A percentile compares a stretch with the other conserved stretches of the same genome.
These are phyloP conservation scores for Sclerodermus sp. DNA, from an alignment of 2,888 invertebrate species.

Conservation along the genomic window DNA sequence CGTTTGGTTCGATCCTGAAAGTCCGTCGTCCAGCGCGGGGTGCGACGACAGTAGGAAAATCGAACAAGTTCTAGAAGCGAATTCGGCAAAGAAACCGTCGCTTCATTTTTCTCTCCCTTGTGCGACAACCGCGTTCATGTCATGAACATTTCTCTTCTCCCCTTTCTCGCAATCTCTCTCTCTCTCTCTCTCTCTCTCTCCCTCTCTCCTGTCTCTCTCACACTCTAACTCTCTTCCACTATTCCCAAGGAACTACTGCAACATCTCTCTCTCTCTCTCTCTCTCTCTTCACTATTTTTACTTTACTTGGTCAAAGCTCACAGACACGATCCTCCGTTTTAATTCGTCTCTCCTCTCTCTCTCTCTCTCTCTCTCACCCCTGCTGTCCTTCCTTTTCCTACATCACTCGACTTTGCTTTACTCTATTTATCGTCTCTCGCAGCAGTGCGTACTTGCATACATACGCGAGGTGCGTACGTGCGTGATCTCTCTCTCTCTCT, in stretches of 20 bases:
- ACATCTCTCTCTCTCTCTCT: slow-evolving; percentile 3
- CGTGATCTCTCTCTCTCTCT: slow-evolving; percentile 14
- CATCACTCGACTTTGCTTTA: no score
- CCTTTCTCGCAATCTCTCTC: background rate
- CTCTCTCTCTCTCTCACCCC: slow-evolving; percentile 11
- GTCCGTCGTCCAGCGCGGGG: background rate
- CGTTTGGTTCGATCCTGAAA: no score
- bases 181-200: slow-evolving; percentile 3
- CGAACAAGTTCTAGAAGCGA: no score
- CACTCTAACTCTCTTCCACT: no score
- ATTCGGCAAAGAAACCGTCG: no score
- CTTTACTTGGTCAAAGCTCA: background rate
- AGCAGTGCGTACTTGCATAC: no score
- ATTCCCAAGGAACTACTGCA: no score
- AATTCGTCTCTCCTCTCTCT: background rate
- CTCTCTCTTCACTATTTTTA: slow-evolving; percentile 11
- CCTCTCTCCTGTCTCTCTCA: background rate
- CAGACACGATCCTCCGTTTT: background rate
- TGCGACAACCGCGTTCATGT: no score
- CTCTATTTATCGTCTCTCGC: no score
- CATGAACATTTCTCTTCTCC: background rate
- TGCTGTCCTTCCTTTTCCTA: slow-evolving; percentile 10
- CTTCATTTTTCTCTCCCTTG: no score
- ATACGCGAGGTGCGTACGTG: no score
- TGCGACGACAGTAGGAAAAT: background rate